Evolutionary conservation across 2,113 vertebrate species (phyloP).

Genomic region (Corythaeola cristata): DNA sequence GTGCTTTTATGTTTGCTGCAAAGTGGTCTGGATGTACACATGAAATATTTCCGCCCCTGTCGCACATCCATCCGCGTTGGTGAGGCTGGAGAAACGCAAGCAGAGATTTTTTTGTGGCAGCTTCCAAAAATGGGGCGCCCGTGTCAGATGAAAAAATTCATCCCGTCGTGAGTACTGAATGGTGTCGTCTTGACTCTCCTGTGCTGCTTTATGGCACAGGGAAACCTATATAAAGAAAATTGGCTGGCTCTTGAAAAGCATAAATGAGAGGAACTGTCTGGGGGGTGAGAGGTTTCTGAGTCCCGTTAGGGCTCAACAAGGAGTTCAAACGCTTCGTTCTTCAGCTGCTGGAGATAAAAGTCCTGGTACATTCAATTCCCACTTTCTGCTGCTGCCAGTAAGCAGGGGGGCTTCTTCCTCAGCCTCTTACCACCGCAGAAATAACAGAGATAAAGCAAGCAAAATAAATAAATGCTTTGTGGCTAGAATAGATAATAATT

Average conservation of each 20-base stretch:
- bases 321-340: conserved; percentile 60
- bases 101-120: background rate
- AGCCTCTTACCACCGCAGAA: conserved; percentile 61
- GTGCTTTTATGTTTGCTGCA: background rate
- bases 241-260: conserved; percentile 62
- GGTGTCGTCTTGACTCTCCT: conserved; percentile 8
- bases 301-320: background rate
- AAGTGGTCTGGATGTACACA: background rate
- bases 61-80: background rate
- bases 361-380: conserved; percentile 61
- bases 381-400: conserved; percentile 71
- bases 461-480: conserved; percentile 76
- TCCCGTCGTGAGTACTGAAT: background rate
- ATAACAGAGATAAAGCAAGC: conserved; percentile 74
- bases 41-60: background rate
- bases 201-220: conserved; percentile 13
- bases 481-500: conserved; percentile 78
- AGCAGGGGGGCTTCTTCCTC: conserved; percentile 64
- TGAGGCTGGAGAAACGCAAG: background rate
- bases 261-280: conserved; percentile 61
- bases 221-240: conserved; percentile 38
- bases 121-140: background rate
- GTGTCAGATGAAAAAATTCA: conserved; percentile 6
- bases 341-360: conserved; percentile 72
- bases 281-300: background rate